phyloP scores from a whole-genome alignment of 1,140 invertebrate genomes.

The Diabrotica virgifera region DNA sequence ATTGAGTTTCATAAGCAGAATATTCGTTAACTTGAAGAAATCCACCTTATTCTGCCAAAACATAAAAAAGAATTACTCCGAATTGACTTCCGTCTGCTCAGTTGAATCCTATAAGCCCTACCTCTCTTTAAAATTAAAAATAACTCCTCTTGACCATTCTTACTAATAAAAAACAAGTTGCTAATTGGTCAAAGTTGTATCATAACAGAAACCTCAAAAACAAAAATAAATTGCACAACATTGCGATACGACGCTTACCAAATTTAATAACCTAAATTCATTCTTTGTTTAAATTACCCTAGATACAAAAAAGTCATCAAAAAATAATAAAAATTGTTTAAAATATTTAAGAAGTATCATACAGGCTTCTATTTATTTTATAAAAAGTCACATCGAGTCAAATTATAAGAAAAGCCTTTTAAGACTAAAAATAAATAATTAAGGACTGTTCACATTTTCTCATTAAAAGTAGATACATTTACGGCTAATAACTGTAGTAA shows the following conservation, averaged over 20 bases:
- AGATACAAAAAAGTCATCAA: not conserved
- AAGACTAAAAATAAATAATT: slow-evolving; percentile 33
- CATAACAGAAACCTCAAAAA: slow-evolving; percentile 1
- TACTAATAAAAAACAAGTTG: slow-evolving; percentile 11
- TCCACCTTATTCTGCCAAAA: not conserved
- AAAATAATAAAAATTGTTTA: not conserved
- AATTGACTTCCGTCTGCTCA: slow-evolving; percentile 37
- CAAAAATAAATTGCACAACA: slow-evolving; percentile 8
- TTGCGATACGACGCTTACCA: not conserved
- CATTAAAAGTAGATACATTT: slow-evolving; percentile 31
- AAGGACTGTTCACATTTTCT: slow-evolving; percentile 25
- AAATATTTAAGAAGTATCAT: slow-evolving; percentile 24
- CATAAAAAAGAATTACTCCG: slow-evolving; percentile 11
- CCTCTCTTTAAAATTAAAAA: slow-evolving; percentile 21
- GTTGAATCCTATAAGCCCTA: slow-evolving; percentile 23
- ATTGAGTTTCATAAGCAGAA: not conserved
- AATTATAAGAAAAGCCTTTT: slow-evolving; percentile 18
- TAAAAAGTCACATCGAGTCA: slow-evolving; percentile 31
- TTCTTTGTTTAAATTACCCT: not conserved
- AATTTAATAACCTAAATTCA: not conserved
- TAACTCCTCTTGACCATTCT: not conserved
- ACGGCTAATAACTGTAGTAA: slow-evolving; percentile 17
- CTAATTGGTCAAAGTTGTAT: slow-evolving; percentile 7
- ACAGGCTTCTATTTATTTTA: slow-evolving; percentile 27
- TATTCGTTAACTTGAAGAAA: not conserved